A percentile compares a stretch with the other conserved stretches of the same genome.
phyloP scores from a whole-genome alignment of 2,113 vertebrate genomes.

The Furnarius figulus region DNA sequence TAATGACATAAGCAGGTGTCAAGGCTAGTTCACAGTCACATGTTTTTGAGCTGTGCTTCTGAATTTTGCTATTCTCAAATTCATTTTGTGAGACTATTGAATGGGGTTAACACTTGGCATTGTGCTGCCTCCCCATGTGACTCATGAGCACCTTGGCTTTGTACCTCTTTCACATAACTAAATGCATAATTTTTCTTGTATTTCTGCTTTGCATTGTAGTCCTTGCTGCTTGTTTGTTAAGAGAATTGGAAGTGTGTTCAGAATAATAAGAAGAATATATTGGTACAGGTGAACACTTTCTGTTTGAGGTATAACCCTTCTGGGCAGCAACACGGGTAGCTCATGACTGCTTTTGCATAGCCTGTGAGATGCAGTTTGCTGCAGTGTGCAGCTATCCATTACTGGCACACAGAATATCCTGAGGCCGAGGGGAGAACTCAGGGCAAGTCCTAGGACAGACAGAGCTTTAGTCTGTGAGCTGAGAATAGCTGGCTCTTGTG shows the following conservation, averaged over 20 bases:
- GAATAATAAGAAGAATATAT: background rate
- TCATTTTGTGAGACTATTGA: background rate
- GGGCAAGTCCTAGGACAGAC: background rate
- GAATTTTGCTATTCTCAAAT: background rate
- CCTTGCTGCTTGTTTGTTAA: background rate
- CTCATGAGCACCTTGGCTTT: background rate
- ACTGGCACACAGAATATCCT: background rate
- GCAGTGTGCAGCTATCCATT: background rate
- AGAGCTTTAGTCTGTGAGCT: background rate
- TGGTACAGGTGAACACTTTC: background rate
- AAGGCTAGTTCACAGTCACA: constrained; percentile 11
- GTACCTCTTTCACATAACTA: background rate
- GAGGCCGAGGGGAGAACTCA: background rate
- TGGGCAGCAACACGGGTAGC: background rate
- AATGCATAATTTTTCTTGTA: background rate
- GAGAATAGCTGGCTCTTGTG: background rate
- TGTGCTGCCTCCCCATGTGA: background rate
- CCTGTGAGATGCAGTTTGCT: background rate
- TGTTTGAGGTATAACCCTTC: background rate
- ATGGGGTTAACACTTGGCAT: background rate
- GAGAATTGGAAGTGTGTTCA: background rate
- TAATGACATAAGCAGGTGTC: constrained; percentile 35
- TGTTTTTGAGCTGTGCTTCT: background rate
- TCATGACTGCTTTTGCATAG: background rate
- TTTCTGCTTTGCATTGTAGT: background rate